phyloP scores from a whole-genome alignment of 2,888 invertebrate genomes.

The Acronicta leporina region DNA sequence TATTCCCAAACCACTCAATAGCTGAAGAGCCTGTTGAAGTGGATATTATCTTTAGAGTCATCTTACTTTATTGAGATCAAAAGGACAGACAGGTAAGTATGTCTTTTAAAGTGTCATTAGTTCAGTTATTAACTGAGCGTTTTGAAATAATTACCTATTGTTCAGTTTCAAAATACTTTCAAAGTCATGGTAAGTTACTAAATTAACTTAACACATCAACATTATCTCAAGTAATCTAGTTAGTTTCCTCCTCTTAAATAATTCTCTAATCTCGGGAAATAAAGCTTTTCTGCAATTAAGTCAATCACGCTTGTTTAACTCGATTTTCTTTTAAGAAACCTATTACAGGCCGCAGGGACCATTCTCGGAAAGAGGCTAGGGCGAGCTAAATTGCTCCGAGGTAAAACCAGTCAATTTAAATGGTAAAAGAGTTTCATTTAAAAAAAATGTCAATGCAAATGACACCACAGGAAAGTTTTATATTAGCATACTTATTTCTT shows the following conservation, averaged over 20 bases:
- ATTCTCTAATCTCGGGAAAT: slow-evolving; percentile 70
- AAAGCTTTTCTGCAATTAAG: slow-evolving; percentile 79
- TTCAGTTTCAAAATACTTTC: neutral
- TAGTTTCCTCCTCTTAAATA: slow-evolving; percentile 49
- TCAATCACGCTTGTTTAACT: slow-evolving; percentile 85
- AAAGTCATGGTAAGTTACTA: slow-evolving; percentile 22
- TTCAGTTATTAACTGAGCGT: no score
- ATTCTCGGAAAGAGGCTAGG: slow-evolving; percentile 70
- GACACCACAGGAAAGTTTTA: slow-evolving; percentile 56
- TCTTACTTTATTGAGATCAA: no score
- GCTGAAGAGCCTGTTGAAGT: no score
- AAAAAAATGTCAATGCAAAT: slow-evolving; percentile 78
- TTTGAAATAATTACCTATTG: no score
- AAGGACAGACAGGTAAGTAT: no score
- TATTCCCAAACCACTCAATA: no score
- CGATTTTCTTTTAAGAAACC: slow-evolving; percentile 84
- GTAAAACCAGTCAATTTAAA: slow-evolving; percentile 84
- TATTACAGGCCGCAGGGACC: slow-evolving; percentile 84
- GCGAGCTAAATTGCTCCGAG: slow-evolving; percentile 78
- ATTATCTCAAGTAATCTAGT: slow-evolving; percentile 43
- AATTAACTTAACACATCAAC: slow-evolving; percentile 27
- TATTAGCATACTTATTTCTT: slow-evolving; percentile 52
- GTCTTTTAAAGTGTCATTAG: no score
- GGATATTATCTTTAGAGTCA: no score
- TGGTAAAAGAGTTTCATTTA: slow-evolving; percentile 81